Evolutionary conservation across 2,797 vertebrate genomes (phyloP), one percentile per base, ranked within the genome.

Genomic region (Syndactyla subalaris): DNA sequence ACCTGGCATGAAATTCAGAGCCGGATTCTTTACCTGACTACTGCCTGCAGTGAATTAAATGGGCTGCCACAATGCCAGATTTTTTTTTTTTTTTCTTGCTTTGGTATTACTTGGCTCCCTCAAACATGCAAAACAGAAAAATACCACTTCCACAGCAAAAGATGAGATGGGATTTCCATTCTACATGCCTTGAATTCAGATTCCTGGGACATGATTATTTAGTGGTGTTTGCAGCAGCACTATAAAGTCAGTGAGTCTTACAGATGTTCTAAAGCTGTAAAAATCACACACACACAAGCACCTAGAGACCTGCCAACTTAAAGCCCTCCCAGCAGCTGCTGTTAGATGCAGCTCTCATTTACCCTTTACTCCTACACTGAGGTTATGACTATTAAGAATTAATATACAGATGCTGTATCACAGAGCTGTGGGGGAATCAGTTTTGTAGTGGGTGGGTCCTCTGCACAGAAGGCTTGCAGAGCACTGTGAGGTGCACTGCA

Each of bases 241-340:
- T 41, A 45, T 88, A 85, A 96, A 94, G 72, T 45, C 5, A 6
- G 75, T 0, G n/a, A 84, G 45, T 49, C 58, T 75, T 93, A 91
- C 89, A 95, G 95, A 85, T 94, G 89, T 88, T 91, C 85, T 81
- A 76, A 86, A 75, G 74, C 82, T 81, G 52, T 84, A 91, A 93
- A 91, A 92, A 82, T 73, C 77, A 63, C 55, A 76, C 63, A 27
- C 66, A 54, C 66, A 83, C 21, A 77, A 32, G 59, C 36, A 79
- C 52, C 83, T 58, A 88, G 85, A 91, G 85, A 91, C 67, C 43
- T 71, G 66, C 45, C 73, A 84, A 62, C 73, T 91, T 77, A 72
- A 78, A 84, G 38, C 24, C 61, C 23, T 89, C 67, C 67, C 72
- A 80, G 91, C 82, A 95, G 82, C 76, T 92, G 79, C 73, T 84